Conservation (phyloP, 1,140 invertebrate species). For the Tribolium madens region DNA sequence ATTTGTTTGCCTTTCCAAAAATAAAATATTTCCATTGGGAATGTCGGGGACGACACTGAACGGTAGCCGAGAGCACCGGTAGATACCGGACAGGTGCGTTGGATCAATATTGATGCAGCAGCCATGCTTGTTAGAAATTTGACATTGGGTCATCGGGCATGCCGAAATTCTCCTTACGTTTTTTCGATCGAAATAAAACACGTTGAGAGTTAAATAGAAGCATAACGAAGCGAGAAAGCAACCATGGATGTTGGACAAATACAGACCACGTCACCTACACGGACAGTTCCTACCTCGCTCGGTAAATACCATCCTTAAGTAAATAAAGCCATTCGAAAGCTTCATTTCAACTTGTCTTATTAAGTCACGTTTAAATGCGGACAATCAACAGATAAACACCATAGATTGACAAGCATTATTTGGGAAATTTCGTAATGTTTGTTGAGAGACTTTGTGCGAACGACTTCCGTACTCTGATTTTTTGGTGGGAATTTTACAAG, state of each 20-base stretch:
- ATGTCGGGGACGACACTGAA: conserved; percentile 15
- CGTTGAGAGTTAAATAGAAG: background rate
- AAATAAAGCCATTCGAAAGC: conserved; percentile 49
- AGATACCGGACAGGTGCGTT: conserved; percentile 43
- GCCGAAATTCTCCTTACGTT: background rate
- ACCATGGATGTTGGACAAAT: conserved; percentile 31
- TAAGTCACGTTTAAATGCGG: conserved; percentile 38
- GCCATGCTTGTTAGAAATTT: conserved; percentile 16
- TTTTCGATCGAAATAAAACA: background rate
- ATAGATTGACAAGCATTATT: conserved; percentile 33
- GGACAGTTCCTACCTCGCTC: conserved; percentile 43
- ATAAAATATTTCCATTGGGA: conserved; percentile 10
- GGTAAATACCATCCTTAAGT: conserved; percentile 48
- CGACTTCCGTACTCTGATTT: background rate
- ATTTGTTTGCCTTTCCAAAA: conserved; percentile 23
- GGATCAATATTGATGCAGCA: conserved; percentile 50
- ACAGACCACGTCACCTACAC: conserved; percentile 48
- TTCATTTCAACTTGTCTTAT: conserved; percentile 39
- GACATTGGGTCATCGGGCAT: conserved; percentile 5
- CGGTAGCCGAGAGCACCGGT: conserved; percentile 45
- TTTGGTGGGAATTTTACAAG: background rate
- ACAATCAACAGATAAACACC: conserved; percentile 41
- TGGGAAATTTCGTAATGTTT: conserved; percentile 25
- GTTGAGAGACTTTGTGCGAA: background rate
- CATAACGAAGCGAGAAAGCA: conserved; percentile 11